These are phyloP conservation scores for Lutra lutra DNA, from an alignment of 2,797 vertebrate genomes.

Conservation along the genomic window DNA sequence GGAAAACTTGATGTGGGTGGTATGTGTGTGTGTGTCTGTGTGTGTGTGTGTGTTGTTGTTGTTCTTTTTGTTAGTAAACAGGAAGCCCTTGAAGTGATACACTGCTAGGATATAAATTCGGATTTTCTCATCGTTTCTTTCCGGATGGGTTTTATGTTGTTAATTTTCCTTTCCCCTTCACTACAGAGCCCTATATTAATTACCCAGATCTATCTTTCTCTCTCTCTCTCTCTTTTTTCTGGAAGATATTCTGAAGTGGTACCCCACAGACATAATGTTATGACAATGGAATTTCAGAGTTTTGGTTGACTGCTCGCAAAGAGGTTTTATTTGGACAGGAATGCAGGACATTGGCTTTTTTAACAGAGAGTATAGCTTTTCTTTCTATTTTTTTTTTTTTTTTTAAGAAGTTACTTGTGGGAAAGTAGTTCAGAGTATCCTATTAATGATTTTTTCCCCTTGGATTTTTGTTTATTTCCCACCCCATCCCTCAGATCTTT, in stretches of 20 bases:
- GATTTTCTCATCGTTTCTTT: slow-evolving; percentile 34
- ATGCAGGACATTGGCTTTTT: slow-evolving; percentile 47
- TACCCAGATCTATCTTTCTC: neutral
- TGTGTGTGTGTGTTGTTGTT: slow-evolving; percentile 25
- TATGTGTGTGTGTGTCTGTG: neutral
- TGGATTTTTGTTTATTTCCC: slow-evolving; percentile 72
- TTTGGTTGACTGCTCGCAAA: slow-evolving; percentile 56
- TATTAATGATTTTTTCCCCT: slow-evolving; percentile 69
- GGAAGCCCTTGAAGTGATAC: slow-evolving; percentile 47
- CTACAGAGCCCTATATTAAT: slow-evolving; percentile 53
- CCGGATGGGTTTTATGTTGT: neutral
- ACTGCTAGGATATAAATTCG: neutral
- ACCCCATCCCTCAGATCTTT: slow-evolving; percentile 64
- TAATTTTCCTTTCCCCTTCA: neutral
- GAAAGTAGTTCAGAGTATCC: slow-evolving; percentile 71
- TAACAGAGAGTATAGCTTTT: slow-evolving; percentile 26
- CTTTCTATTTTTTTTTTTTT: neutral
- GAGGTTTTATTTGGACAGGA: slow-evolving; percentile 66
- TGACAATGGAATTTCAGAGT: slow-evolving; percentile 54
- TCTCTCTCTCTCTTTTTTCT: neutral
- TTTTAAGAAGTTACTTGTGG: slow-evolving; percentile 64
- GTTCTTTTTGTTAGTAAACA: slow-evolving; percentile 62
- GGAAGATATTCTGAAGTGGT: slow-evolving; percentile 56
- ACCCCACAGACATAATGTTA: slow-evolving; percentile 46
- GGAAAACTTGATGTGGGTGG: slow-evolving; percentile 65